These are phyloP conservation scores for Hypomecis punctinalis DNA, from an alignment of 2,888 invertebrate genomes.

Conservation along the genomic window DNA sequence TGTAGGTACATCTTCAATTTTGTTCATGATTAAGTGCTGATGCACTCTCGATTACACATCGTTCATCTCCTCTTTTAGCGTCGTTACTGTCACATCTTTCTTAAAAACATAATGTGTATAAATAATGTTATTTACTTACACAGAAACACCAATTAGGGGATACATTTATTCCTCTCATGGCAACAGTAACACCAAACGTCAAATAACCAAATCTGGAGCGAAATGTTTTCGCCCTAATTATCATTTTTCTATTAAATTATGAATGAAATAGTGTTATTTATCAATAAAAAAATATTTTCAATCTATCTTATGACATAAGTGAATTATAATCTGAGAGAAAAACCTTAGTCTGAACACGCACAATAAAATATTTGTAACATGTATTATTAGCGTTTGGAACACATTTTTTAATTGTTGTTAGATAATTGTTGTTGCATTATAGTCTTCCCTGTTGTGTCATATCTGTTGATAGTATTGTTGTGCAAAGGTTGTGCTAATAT, in stretches of 20 bases:
- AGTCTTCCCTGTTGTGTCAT: constrained; percentile 54
- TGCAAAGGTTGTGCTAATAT: constrained; percentile 72
- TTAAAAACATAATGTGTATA: not conserved
- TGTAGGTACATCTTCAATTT: too few species aligned
- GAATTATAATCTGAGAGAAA: constrained; percentile 37
- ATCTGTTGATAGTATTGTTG: constrained; percentile 58
- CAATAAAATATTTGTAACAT: constrained; percentile 45
- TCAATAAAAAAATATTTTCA: constrained; percentile 48
- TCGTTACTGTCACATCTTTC: not conserved
- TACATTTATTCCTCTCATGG: constrained; percentile 37
- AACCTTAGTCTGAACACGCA: constrained; percentile 43
- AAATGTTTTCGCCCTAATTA: constrained; percentile 64
- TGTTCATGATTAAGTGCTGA: too few species aligned
- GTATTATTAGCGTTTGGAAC: constrained; percentile 46
- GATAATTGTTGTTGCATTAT: constrained; percentile 42
- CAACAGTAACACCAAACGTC: constrained; percentile 65
- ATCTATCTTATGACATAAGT: constrained; percentile 40
- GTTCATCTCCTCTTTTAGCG: too few species aligned
- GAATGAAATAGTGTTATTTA: constrained; percentile 71
- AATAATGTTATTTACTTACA: too few species aligned
- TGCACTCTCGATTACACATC: too few species aligned
- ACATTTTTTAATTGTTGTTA: constrained; percentile 35
- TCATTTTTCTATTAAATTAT: constrained; percentile 66
- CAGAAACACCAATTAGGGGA: not conserved
- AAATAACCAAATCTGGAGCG: constrained; percentile 73